Base-by-base conservation (phyloP, 2,113 vertebrate genomes). In the Suncus etruscus region DNA sequence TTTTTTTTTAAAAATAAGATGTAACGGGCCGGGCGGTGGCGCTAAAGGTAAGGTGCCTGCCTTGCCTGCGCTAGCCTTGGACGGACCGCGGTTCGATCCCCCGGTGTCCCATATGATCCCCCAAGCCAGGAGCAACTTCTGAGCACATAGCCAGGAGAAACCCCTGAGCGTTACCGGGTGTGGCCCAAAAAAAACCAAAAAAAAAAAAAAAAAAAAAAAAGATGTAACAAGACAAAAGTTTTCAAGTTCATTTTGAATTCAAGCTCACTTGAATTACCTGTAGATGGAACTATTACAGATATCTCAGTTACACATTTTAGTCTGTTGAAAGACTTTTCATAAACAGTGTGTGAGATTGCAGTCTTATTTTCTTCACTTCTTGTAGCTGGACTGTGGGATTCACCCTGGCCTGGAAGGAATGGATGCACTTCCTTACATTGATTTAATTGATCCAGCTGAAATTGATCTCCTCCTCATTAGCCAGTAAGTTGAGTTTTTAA, bases 371-470 rank as follows among this genome's bases (percentile, higher is more conserved):
- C 68, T 1, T 81, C 48, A 0, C 51, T 88, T 96, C 58, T 66
- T 95, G 39, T 95, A 99, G 99, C 97, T 99, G 96, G 99, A 99
- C 79, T 99, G 99, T 96, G 99, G 99, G 74, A 99, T 99, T 96
- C 99, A 99, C 92, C 99, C 99, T 84, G 99, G 99, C 16, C 95
- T 99, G 61, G 99, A 99, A 96, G 99, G 99, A 96, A 99, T 99
- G 99, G 99, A 99, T 45, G 99, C 99, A 1, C 98, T 99, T 90
- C 99, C 99, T 7, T 99, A 99, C 74, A 99, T 99, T 65, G 99
- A 99, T 94, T 96, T 99, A 96, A 99, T 99, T 65, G 99, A 99
- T 95, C 99, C 99, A 25, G 99, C 99, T 24, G 99, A 99, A 97
- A 99, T 99, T 58, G 99, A 99, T 96, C 98, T 99, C 24, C 98